Conservation (phyloP, 2,113 vertebrate genomes). For the Paramormyrops kingsleyae region DNA sequence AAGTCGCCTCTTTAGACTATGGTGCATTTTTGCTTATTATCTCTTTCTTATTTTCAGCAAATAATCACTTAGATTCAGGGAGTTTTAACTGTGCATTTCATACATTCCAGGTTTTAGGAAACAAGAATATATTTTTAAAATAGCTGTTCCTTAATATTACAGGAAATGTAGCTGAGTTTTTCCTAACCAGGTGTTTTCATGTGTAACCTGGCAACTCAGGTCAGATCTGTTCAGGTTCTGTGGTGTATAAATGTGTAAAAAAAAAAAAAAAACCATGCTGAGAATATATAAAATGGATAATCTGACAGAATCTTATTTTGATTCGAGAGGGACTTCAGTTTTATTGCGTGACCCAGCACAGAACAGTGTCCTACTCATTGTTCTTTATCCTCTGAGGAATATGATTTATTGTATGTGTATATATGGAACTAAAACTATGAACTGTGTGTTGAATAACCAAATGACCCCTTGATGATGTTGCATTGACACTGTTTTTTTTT, state of each 20-base stretch:
- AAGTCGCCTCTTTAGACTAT: background rate
- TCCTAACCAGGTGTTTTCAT: conserved; percentile 7
- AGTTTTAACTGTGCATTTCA: background rate
- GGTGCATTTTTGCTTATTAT: background rate
- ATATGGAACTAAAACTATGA: background rate
- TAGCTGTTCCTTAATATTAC: background rate
- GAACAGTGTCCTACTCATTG: background rate
- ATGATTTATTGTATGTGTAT: background rate
- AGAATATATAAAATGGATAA: background rate
- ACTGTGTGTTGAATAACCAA: background rate
- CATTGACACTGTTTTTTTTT: background rate
- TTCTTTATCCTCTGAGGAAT: background rate
- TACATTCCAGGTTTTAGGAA: conserved; percentile 1
- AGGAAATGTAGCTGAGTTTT: background rate
- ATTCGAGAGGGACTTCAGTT: background rate
- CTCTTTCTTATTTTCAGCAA: background rate
- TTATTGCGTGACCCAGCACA: background rate
- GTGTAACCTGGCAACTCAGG: conserved; percentile 46
- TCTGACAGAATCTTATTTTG: background rate
- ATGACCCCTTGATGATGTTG: background rate
- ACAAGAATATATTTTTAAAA: conserved; percentile 1
- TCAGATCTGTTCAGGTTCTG: conserved; percentile 48
- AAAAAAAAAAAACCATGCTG: background rate
- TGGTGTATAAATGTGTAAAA: background rate
- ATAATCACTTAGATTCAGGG: background rate